These are phyloP conservation scores for Polypterus bichir DNA, from an alignment of 2,113 vertebrate species.

Conservation along the genomic window DNA sequence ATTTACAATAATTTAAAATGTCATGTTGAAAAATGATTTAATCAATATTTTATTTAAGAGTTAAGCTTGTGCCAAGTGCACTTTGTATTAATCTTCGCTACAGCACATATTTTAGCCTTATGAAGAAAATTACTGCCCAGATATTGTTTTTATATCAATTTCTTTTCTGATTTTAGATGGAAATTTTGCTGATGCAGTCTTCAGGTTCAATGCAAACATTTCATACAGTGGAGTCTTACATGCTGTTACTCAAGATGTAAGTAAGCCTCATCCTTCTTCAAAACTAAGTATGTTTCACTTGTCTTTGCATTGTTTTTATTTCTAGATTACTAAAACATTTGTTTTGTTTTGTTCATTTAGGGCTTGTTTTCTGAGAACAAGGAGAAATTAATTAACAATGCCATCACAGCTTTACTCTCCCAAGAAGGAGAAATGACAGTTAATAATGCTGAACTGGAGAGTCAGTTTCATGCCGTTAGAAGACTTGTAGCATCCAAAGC, in stretches of 20 bases:
- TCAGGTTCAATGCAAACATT: slow-evolving; percentile 93
- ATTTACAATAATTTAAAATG: no score
- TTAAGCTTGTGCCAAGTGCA: no score
- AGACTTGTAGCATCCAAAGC: slow-evolving; percentile 94
- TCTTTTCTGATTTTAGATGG: slow-evolving; percentile 56
- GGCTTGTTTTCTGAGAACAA: slow-evolving; percentile 98
- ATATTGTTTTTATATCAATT: neutral
- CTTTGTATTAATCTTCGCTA: neutral
- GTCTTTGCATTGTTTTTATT: no score
- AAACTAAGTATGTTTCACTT: no score
- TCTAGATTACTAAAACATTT: neutral
- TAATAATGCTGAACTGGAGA: slow-evolving; percentile 84
- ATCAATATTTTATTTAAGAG: no score
- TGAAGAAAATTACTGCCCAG: neutral
- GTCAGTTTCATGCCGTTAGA: slow-evolving; percentile 92
- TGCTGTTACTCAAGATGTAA: slow-evolving; percentile 96
- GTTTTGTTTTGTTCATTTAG: slow-evolving; percentile 38
- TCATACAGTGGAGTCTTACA: slow-evolving; percentile 96
- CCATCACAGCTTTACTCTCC: slow-evolving; percentile 79
- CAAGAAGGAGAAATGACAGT: slow-evolving; percentile 75
- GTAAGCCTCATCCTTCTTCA: slow-evolving; percentile 26
- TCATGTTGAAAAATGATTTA: no score
- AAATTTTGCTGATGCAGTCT: slow-evolving; percentile 94
- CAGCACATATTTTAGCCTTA: neutral
- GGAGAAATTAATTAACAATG: slow-evolving; percentile 96